These are phyloP conservation scores for Dendrolimus houi DNA, from an alignment of 2,888 invertebrate genomes.

Conservation along the genomic window DNA sequence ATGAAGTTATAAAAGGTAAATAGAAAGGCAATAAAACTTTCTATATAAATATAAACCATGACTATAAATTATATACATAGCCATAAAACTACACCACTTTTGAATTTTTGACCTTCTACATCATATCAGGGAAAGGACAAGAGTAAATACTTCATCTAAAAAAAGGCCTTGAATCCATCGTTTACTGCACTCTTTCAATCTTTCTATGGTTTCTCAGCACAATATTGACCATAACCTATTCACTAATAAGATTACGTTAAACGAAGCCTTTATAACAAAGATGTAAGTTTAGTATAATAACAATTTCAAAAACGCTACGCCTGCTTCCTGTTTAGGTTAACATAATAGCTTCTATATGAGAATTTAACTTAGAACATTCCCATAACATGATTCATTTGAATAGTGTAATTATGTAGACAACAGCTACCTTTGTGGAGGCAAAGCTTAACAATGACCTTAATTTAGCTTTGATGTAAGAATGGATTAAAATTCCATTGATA, in stretches of 20 bases:
- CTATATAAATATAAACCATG: too few relatives aligned
- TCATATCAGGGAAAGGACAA: too few relatives aligned
- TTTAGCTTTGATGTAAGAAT: conserved; percentile 16
- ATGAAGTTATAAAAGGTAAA: too few relatives aligned
- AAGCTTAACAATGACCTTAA: conserved; percentile 23
- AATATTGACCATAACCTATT: conserved; percentile 34
- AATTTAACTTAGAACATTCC: conserved; percentile 57
- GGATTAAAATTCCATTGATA: conserved; percentile 46
- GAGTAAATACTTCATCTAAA: not conserved
- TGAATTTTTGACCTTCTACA: not conserved
- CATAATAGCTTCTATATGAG: conserved; percentile 43
- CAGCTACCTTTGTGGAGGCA: conserved; percentile 35
- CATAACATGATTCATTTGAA: conserved; percentile 62
- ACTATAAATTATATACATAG: not conserved
- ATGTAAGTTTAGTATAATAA: conserved; percentile 14
- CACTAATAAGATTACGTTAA: conserved; percentile 26
- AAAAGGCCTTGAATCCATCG: not conserved
- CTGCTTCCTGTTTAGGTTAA: conserved; percentile 45
- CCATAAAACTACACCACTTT: not conserved
- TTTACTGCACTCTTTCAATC: not conserved
- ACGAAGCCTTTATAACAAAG: conserved; percentile 9
- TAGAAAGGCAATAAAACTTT: too few relatives aligned
- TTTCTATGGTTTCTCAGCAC: conserved; percentile 33
- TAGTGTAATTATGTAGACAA: conserved; percentile 34
- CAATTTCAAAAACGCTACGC: conserved; percentile 21